phyloP scores from a whole-genome alignment of 2,113 vertebrate genomes.

The Malurus cyaneus region DNA sequence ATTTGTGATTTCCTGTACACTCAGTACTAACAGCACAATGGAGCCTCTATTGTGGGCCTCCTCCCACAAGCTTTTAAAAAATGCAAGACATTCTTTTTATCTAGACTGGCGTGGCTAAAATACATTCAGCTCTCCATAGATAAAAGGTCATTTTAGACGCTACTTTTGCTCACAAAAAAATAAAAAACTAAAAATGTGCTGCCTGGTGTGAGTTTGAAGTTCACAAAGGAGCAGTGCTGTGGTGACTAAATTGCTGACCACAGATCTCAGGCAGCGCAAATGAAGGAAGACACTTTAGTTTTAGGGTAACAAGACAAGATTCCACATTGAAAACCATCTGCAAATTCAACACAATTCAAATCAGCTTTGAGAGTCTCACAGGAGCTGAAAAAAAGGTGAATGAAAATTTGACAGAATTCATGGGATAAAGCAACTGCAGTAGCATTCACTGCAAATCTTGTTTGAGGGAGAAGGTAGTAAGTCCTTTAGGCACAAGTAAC shows the following conservation, averaged over 20 bases:
- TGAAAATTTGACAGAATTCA: background rate
- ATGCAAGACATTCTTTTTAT: conserved; percentile 61
- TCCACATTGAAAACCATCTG: background rate
- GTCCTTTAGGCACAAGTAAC: background rate
- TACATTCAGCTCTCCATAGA: background rate
- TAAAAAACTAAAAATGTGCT: background rate
- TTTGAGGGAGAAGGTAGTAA: background rate
- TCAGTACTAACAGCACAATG: conserved; percentile 56
- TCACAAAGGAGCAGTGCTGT: background rate
- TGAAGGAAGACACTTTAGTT: background rate
- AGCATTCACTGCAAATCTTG: background rate
- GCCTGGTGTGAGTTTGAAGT: background rate
- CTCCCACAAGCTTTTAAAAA: conserved; percentile 59
- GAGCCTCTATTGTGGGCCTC: conserved; percentile 58
- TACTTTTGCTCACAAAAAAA: background rate
- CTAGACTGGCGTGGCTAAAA: conserved; percentile 45
- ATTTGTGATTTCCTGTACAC: conserved; percentile 67
- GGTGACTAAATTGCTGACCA: background rate
- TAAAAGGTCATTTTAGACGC: conserved; percentile 30
- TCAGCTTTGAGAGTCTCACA: accelerated
- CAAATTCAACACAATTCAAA: background rate
- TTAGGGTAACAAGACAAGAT: background rate
- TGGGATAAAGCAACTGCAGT: background rate
- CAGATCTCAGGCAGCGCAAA: background rate
- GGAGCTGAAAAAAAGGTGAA: background rate